A percentile compares a stretch with the other conserved stretches of the same genome.
These are phyloP conservation scores for Rhabdomys dilectus DNA, from an alignment of 2,113 vertebrate genomes.

Conservation along the genomic window DNA sequence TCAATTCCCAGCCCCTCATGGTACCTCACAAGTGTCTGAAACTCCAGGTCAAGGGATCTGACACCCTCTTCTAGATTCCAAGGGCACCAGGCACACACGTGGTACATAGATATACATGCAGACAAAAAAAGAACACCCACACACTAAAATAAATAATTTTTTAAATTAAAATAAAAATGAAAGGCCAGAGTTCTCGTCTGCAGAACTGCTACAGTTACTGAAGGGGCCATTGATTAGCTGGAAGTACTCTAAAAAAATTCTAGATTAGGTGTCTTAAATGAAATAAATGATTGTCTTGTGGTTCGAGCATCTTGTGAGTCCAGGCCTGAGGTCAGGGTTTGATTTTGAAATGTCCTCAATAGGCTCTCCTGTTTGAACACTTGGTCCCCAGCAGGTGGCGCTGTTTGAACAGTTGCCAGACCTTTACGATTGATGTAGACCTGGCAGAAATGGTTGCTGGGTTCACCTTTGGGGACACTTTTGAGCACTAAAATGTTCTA, in stretches of 20 bases:
- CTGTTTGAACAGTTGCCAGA: not conserved
- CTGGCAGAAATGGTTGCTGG: not conserved
- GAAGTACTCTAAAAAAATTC: not conserved
- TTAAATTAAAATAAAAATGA: not conserved
- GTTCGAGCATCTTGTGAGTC: not conserved
- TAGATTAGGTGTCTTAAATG: accelerated
- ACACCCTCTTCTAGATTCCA: not conserved
- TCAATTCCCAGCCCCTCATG: not conserved
- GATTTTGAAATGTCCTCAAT: not conserved
- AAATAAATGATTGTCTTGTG: accelerated
- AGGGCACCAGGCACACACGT: not conserved
- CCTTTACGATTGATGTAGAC: not conserved
- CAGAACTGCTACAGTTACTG: not conserved
- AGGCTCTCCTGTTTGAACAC: not conserved
- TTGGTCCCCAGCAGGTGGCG: not conserved
- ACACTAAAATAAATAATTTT: not conserved
- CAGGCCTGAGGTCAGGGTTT: not conserved
- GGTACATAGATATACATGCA: not conserved
- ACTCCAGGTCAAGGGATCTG: not conserved
- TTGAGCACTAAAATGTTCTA: no score
- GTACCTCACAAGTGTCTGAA: not conserved
- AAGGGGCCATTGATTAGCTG: not conserved
- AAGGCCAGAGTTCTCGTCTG: not conserved
- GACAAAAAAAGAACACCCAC: not conserved
- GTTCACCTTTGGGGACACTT: not conserved